phyloP scores from a whole-genome alignment of 2,113 vertebrate species.

The Mirounga angustirostris region DNA sequence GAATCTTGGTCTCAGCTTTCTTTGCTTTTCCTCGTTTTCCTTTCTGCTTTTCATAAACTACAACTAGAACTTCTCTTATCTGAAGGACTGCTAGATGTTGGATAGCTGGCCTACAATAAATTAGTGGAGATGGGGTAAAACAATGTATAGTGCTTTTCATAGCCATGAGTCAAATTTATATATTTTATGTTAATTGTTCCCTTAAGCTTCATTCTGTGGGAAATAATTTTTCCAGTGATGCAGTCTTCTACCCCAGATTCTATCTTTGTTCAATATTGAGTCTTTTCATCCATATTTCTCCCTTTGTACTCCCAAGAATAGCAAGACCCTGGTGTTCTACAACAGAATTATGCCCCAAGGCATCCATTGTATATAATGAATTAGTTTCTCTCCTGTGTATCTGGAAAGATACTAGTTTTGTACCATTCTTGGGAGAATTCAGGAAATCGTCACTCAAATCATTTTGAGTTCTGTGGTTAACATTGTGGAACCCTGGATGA shows the following conservation, averaged over 20 bases:
- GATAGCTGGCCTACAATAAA: constrained; percentile 45
- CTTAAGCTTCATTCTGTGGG: constrained; percentile 40
- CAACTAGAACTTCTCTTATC: constrained; percentile 47
- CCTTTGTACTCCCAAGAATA: constrained; percentile 55
- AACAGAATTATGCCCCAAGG: constrained; percentile 23
- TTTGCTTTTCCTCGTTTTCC: constrained; percentile 35
- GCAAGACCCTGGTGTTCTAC: constrained; percentile 15
- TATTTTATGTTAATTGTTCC: constrained; percentile 56
- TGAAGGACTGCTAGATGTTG: constrained; percentile 55
- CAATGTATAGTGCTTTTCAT: constrained; percentile 42
- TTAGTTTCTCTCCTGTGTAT: constrained; percentile 55
- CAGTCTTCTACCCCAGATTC: constrained; percentile 4
- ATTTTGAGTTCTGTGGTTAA: constrained; percentile 65
- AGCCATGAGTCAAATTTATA: constrained; percentile 30
- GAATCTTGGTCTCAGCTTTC: constrained; percentile 44
- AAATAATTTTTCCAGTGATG: constrained; percentile 60
- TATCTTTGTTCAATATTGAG: constrained; percentile 10
- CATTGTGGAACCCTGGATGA: constrained; percentile 34
- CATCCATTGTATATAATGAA: constrained; percentile 12
- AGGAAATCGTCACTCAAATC: constrained; percentile 29
- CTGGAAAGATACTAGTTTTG: constrained; percentile 12
- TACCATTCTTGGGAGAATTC: constrained; percentile 35
- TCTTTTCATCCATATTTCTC: constrained; percentile 37
- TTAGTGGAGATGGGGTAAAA: constrained; percentile 31
- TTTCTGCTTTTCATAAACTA: constrained; percentile 40